phyloP scores from a whole-genome alignment of 1,140 invertebrate species.

The Anoplophora glabripennis region DNA sequence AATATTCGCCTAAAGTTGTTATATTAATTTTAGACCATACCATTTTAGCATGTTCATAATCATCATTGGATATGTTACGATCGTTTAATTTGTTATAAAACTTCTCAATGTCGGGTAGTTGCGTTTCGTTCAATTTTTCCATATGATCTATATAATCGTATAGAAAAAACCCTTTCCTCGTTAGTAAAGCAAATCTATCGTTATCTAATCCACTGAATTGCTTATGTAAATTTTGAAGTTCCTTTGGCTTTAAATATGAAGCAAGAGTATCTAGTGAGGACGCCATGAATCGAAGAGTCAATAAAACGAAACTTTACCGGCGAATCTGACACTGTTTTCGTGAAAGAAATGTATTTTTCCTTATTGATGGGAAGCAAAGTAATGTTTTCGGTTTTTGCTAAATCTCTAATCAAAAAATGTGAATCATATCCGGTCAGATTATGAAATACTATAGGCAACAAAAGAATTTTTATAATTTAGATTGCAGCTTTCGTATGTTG shows the following conservation, averaged over 20 bases:
- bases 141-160: slow-evolving; percentile 40
- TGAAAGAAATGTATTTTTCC: slow-evolving; percentile 23
- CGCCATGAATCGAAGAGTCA: slow-evolving; percentile 19
- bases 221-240: slow-evolving; percentile 5
- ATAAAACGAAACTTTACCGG: slow-evolving; percentile 12
- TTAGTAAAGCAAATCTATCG: slow-evolving; percentile 36
- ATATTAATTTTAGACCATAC: slow-evolving; percentile 50
- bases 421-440: slow-evolving; percentile 26
- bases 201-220: slow-evolving; percentile 9
- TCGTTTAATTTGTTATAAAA: slow-evolving; percentile 40
- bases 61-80: slow-evolving; percentile 40
- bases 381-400: slow-evolving; percentile 10
- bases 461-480: slow-evolving; percentile 37
- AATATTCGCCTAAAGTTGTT: slow-evolving; percentile 46
- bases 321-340: neutral
- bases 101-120: neutral
- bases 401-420: slow-evolving; percentile 23
- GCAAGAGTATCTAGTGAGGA: slow-evolving; percentile 17
- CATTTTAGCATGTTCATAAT: slow-evolving; percentile 38
- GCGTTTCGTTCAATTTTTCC: slow-evolving; percentile 25
- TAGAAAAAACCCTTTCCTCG: slow-evolving; percentile 42
- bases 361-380: slow-evolving; percentile 24
- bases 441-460: slow-evolving; percentile 26
- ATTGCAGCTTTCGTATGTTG: slow-evolving; percentile 45
- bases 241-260: slow-evolving; percentile 21